Evolutionary conservation across 1,140 invertebrate genomes (phyloP).

Genomic region (Teleopsis dalmanni): DNA sequence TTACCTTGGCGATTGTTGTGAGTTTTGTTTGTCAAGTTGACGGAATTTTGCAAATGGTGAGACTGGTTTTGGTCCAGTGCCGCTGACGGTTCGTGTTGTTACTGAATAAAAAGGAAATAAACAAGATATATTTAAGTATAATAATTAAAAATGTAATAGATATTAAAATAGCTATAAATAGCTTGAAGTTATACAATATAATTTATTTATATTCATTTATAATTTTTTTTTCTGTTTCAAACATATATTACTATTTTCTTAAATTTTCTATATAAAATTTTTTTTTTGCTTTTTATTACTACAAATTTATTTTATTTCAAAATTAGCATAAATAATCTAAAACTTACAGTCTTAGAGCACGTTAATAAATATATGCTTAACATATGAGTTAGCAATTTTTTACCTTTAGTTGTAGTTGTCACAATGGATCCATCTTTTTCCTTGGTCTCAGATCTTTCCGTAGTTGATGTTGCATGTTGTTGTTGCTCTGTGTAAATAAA

Average conservation of each 20-base stretch:
- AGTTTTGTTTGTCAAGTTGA: conserved; percentile 80
- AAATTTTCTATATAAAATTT: no score
- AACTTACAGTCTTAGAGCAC: no score
- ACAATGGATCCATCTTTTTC: conserved; percentile 41
- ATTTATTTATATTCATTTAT: not conserved
- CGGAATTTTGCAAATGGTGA: conserved; percentile 85
- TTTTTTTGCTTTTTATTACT: no score
- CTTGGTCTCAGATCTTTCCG: conserved; percentile 39
- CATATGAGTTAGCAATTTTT: no score
- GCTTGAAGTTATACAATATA: not conserved
- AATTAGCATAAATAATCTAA: no score
- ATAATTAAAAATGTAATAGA: not conserved
- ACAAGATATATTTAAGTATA: not conserved
- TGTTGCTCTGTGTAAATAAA: conserved; percentile 33
- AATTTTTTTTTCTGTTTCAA: no score
- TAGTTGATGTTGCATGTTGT: conserved; percentile 22
- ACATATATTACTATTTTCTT: no score
- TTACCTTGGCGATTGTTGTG: conserved; percentile 66
- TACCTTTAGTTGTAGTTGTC: conserved; percentile 42
- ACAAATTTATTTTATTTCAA: no score
- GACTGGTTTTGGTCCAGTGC: conserved; percentile 58
- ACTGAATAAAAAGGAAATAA: conserved; percentile 49
- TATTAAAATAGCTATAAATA: not conserved
- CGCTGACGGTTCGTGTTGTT: conserved; percentile 51
- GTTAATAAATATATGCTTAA: no score